Conservation (phyloP, 2,113 vertebrate genomes). For the Maccullochella peelii region DNA sequence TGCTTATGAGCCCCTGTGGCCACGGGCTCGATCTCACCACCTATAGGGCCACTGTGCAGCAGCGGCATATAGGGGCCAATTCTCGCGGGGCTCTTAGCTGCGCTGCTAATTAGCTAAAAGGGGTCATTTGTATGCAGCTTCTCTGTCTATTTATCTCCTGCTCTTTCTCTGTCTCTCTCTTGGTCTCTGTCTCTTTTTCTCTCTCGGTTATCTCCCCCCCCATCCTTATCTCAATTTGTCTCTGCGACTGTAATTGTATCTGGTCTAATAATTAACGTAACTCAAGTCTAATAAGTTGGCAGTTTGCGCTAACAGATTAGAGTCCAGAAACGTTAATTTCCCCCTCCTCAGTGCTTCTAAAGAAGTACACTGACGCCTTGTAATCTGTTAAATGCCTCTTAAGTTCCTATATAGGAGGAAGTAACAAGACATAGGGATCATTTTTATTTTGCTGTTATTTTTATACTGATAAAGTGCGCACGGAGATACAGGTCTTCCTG, state of each 20-base stretch:
- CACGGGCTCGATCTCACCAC: constrained; percentile 52
- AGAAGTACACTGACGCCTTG: neutral
- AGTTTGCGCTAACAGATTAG: constrained; percentile 43
- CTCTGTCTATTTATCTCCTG: constrained; percentile 40
- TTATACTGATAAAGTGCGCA: neutral
- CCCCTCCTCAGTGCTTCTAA: neutral
- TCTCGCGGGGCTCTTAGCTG: constrained; percentile 49
- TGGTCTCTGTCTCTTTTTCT: constrained; percentile 3
- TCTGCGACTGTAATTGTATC: constrained; percentile 56
- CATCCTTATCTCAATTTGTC: constrained; percentile 38
- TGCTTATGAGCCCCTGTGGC: constrained; percentile 53
- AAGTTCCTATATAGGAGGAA: neutral
- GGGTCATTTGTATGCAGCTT: constrained; percentile 63
- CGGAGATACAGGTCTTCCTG: no score
- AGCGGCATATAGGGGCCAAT: constrained; percentile 22
- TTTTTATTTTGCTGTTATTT: neutral
- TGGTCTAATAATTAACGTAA: constrained; percentile 56
- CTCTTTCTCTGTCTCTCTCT: constrained; percentile 16
- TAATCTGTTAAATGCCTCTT: neutral
- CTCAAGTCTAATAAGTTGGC: constrained; percentile 51
- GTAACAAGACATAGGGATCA: neutral
- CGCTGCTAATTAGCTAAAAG: constrained; percentile 71
- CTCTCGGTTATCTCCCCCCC: constrained; percentile 23
- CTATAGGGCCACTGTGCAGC: constrained; percentile 47
- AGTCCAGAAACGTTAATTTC: constrained; percentile 48